Evolutionary conservation across 2,797 vertebrate species (phyloP).

Genomic region (Helarctos malayanus): DNA sequence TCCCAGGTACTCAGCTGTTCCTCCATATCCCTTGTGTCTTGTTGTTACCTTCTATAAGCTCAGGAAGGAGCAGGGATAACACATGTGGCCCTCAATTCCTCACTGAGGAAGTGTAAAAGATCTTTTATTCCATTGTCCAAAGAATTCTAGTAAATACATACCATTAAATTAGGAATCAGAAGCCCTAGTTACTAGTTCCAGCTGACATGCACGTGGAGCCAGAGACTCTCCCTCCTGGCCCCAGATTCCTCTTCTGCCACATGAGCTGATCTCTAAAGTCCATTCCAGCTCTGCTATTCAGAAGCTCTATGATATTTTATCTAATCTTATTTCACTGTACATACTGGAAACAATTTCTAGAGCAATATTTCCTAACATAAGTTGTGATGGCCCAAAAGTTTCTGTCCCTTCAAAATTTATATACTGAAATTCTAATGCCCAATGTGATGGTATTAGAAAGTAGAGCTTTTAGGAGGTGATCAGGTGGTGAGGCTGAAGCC

Average conservation of each 20-base stretch:
- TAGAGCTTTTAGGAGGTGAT: background rate
- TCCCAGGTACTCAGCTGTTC: background rate
- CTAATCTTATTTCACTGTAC: background rate
- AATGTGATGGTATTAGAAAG: background rate
- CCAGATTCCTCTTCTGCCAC: conserved; percentile 7
- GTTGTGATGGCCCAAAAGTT: background rate
- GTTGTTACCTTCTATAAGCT: background rate
- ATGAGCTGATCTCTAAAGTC: background rate
- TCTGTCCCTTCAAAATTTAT: background rate
- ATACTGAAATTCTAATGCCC: background rate
- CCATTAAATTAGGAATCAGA: background rate
- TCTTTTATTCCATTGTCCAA: background rate
- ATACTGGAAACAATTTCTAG: conserved; percentile 26
- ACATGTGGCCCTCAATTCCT: background rate
- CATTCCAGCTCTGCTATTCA: background rate
- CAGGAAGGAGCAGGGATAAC: background rate
- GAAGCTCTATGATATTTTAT: background rate
- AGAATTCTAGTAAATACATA: conserved; percentile 5
- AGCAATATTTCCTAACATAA: background rate
- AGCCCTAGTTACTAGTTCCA: background rate
- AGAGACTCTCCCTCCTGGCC: background rate
- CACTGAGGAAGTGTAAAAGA: background rate
- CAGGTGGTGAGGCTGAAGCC: background rate
- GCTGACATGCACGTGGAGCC: background rate
- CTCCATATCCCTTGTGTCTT: background rate